Base-by-base conservation (phyloP, 2,797 vertebrate species). In the Danio aesculapii region DNA sequence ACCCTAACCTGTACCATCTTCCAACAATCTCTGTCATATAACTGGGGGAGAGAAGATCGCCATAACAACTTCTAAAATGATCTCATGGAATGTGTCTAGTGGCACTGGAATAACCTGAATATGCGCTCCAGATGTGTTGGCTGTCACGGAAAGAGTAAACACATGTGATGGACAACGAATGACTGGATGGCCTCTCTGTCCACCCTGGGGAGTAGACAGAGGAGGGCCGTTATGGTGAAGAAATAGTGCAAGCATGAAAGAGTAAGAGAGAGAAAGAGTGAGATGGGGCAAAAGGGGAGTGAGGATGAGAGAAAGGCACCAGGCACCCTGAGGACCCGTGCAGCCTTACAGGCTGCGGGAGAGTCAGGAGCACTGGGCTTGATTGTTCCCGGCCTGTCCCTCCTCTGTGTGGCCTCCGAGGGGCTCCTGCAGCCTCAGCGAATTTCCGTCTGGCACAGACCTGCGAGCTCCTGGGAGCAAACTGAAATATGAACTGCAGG, bases 81-180 rank as follows among this genome's bases (percentile, higher is more conserved):
- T 95, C 93, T 89, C 90, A 91, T 95, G 95, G 96, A 97, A 97
- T 97, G 96, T 93, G 95, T 96, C 96, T 96, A 95, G 96, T 98
- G 98, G 97, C 97, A 98, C 95, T 94, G 91, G 92, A 93, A 95
- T 94, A 96, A 96, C 93, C 96, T 96, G 96, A 97, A 98, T 98
- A 98, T 99, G 98, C 91, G 93, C 96, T 99, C 98, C 98, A 99
- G 98, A 99, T 99, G 98, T 99, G 98, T 97, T 94, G 94, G 96
- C 97, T 98, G 97, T 98, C 98, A 99, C 92, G 91, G 94, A 94
- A 94, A 96, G 95, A 96, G 97, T 98, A 99, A 98, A 99, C 98
- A 99, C 93, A 93, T 94, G 96, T 99, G 98, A 99, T 95, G 96
- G 97, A 99, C 97, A 98, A 95, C 93, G 94, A 95, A 93, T 95